Evolutionary conservation across 2,113 vertebrate genomes (phyloP), one percentile per base, ranked within the genome.

Genomic region (Scytalopus superciliaris): DNA sequence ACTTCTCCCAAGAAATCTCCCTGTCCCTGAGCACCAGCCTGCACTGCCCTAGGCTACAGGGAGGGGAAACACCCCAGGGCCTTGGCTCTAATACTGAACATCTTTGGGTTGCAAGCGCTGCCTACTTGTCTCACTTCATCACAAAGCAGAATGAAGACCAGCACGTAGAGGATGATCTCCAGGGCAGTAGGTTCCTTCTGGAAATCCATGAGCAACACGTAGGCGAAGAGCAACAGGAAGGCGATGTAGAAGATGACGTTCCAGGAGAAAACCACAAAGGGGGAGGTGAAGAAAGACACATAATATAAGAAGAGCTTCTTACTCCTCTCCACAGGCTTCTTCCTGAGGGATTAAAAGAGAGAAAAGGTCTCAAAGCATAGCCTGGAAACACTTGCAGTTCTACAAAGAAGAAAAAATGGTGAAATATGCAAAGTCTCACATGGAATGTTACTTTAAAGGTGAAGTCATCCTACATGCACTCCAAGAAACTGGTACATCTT

Each of bases 41-140:
- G 35, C 8, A 13, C 30, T 70, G 67, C n/a, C 35, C 59, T 8
- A 8, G 0, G 0, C 53, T 59, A 14, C n/a, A 16, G 19, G 15
- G 17, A 24, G 9, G 35, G 21, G 14, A 6, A 82, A 84, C 76
- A 30, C 1, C 44, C 21, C 33, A 8, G 22, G 11, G 59, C 33
- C 93, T 56, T 66, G 62, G 56, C 77, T 45, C 89, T 90, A 86
- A 24, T 47, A 59, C 80, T 86, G 11, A 69, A 67, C 50, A 10
- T 5, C 63, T 52, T 69, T 87, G 91, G 82, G 25, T 49, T 95
- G 72, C 88, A 95, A 96, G 52, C 22, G 66, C 77, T 88, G 64
- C 98, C 95, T 95, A 99, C 99, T 99, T 99, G 99, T 97, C 99
- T 98, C 94, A 99, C 91, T 98, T 99, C 99, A 93, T 99, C 99